Evolutionary conservation across 1,140 invertebrate species (phyloP), one percentile per base, ranked within the genome.

Genomic region (Argopecten irradians): DNA sequence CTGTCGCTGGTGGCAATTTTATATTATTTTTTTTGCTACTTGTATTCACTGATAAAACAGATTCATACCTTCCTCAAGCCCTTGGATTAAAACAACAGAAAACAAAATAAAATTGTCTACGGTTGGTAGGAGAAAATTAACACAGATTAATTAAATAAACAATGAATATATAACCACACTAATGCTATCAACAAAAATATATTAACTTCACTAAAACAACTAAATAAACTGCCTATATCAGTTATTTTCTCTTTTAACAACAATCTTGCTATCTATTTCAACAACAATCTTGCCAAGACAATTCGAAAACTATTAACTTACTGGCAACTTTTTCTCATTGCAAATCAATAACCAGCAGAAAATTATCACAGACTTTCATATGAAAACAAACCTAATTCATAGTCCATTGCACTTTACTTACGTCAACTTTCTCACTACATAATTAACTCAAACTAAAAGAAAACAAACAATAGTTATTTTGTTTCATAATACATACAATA

Each of bases 361-460:
- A 71, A 71, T 71, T 71, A 71, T 71, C 55, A 71, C 55, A 71
- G 55, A 71, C 55, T 71, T 16, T 71, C 55, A 71, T 71, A 71
- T 71, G 1, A 71, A 71, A 71, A 71, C 55, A 71, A 71, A 71
- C n/a, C n/a, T 71, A 16, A 71, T 28, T 71, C n/a, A 5, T 71
- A 71, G 55, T 71, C 55, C 55, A 71, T 71, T 71, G 55, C 55
- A 71, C 55, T 28, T 71, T 71, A 71, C 55, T 71, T 3, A 1
- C 36, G 13, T 39, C 19, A 71, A 71, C 55, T 71, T 71, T 28
- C 55, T 71, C 22, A 71, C 55, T 28, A 28, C 1, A 71, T n/a
- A 71, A 71, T 71, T 5, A 71, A 71, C n/a, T 71, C 14, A 55
- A 55, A 55, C 43, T 55, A 3, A 71, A 71, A n/a, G n/a, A n/a